Base-by-base conservation (phyloP, 2,888 invertebrate genomes). In the Lagria hirta region DNA sequence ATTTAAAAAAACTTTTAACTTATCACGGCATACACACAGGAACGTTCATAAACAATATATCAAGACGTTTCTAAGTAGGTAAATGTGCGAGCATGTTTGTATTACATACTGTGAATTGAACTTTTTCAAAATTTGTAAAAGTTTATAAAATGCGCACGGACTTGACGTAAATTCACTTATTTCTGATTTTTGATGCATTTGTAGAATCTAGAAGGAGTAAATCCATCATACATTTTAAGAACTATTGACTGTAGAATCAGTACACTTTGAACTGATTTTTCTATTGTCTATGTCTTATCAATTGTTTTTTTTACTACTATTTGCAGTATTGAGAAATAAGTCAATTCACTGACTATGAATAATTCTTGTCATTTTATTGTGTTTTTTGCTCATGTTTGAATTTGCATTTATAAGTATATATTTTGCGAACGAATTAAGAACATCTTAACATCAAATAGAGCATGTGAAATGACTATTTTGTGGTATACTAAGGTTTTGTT, bases 401-500 rank as follows among this genome's bases (percentile, higher is more conserved):
- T n/a, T n/a, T n/a, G n/a, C n/a, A n/a, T n/a, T n/a, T n/a, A n/a
- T n/a, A n/a, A n/a, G n/a, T n/a, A n/a, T n/a, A n/a, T n/a, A n/a
- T n/a, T n/a, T n/a, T n/a, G n/a, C 21, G 27, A 33, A 26, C 21
- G 23, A 29, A 38, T 26, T 8, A 10, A 36, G 36, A n/a, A 10
- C 22, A 38, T 21, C 12, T 12, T 32, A 30, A 32, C 40, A 23
- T 17, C 32, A 27, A 10, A 22, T 11, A 24, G 44, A 44, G 34
- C 32, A 38, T 44, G 13, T 45, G 37, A 45, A 30, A 40, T 35
- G 14, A 40, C 16, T 32, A 32, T 38, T 45, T 45, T 40, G 40
- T 38, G 38, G 40, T 45, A 34, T 45, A 32, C 21, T 38, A 44
- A 22, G 30, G 38, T 35, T 46, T 48, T 42, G 16, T 41, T 48